Evolutionary conservation across 64 coral and sea anemone species (phyloP).

Genomic region (Pachyseris speciosa): DNA sequence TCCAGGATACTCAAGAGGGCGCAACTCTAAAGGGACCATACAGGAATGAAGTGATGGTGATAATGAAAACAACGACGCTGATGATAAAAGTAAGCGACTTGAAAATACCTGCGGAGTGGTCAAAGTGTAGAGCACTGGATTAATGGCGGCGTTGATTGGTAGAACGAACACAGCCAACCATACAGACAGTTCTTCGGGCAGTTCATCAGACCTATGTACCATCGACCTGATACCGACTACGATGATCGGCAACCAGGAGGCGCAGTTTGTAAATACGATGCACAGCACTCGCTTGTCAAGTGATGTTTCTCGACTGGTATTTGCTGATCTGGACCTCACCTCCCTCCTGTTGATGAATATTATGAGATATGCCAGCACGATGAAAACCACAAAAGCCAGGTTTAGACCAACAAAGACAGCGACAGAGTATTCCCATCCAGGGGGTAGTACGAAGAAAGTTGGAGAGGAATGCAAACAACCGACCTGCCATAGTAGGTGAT

Average conservation of each 20-base stretch:
- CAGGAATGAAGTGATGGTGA: too few relatives aligned
- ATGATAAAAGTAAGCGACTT: too few relatives aligned
- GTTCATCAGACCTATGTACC: neutral
- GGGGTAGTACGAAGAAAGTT: neutral
- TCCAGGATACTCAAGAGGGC: too few relatives aligned
- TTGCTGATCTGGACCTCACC: neutral
- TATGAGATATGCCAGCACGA: neutral
- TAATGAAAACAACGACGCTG: too few relatives aligned
- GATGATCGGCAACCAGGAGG: neutral
- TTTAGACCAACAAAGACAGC: neutral
- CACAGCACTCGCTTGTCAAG: neutral
- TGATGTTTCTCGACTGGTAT: neutral
- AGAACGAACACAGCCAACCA: slow-evolving; percentile 10
- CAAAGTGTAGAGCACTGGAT: slow-evolving; percentile 7
- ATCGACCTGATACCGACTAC: neutral
- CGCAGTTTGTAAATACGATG: neutral
- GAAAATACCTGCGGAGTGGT: neutral
- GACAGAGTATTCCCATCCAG: slow-evolving; percentile 9
- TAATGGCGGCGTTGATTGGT: neutral
- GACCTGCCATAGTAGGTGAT: slow-evolving; percentile 11
- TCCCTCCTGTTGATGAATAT: neutral
- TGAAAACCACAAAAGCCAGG: neutral
- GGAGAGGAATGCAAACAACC: neutral
- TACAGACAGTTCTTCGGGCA: neutral
- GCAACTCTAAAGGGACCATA: too few relatives aligned